Evolutionary conservation across 2,113 vertebrate genomes (phyloP).

Genomic region (Corythornis cristatus): DNA sequence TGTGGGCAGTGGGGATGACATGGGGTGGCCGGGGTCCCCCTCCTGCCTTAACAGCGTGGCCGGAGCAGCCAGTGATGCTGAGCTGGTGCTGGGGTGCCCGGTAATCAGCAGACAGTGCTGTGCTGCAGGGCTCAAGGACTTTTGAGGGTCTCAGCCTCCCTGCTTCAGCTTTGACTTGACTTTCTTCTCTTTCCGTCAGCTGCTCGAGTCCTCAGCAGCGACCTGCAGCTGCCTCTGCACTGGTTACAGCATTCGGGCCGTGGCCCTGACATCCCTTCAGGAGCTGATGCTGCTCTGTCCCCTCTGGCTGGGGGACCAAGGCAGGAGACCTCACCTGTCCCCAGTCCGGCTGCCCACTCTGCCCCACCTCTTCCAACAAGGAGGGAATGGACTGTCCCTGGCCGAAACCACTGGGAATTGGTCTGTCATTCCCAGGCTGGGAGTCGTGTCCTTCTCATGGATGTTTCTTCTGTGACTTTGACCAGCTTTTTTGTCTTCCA

Average conservation of each 20-base stretch:
- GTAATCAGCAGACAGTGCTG: not conserved
- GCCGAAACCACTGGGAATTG: not conserved
- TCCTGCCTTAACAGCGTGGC: rapidly evolving
- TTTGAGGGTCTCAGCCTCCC: slow-evolving; percentile 35
- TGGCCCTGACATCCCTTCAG: rapidly evolving
- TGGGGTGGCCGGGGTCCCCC: rapidly evolving
- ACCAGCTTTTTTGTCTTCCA: not conserved
- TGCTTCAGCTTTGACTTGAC: not conserved
- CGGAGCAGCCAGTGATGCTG: not conserved
- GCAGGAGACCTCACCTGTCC: not conserved
- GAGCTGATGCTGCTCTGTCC: rapidly evolving
- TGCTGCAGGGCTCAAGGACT: slow-evolving; percentile 63
- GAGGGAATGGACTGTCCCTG: not conserved
- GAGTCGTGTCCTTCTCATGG: not conserved
- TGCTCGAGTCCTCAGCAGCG: not conserved
- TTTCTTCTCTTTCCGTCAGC: not conserved
- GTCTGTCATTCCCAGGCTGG: not conserved
- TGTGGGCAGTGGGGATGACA: not conserved
- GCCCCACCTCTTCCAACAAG: not conserved
- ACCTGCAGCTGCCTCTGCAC: not conserved
- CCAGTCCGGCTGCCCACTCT: not conserved
- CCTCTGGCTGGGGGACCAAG: not conserved
- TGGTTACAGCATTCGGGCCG: rapidly evolving
- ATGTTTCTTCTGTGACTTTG: not conserved
- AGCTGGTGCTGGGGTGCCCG: not conserved